Percentiles rank a stretch among this genome's conserved stretches.
These are phyloP conservation scores for Bimastos eiseni DNA, from an alignment of 2,888 invertebrate genomes.

Conservation along the genomic window DNA sequence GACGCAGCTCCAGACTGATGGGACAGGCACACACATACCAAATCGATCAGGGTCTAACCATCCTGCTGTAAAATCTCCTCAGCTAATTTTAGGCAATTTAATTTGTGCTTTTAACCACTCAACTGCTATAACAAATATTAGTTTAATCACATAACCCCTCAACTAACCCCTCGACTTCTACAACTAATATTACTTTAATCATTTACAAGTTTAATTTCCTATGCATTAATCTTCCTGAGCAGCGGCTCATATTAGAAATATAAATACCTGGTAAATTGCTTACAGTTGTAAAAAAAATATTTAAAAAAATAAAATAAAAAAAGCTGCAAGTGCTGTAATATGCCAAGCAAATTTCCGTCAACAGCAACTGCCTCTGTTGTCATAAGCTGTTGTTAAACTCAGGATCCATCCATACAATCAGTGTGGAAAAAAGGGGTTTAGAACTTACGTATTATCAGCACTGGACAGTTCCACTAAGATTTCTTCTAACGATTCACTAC, in stretches of 20 bases:
- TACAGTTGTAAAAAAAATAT: too few relatives aligned
- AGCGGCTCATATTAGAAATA: background rate
- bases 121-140: background rate
- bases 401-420: too few relatives aligned
- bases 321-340: too few relatives aligned
- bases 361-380: too few relatives aligned
- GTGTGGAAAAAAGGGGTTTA: background rate
- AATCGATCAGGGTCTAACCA: background rate
- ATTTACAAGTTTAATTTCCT: background rate
- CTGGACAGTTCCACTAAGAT: constrained; percentile 61
- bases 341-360: too few relatives aligned
- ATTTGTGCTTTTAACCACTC: background rate
- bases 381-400: too few relatives aligned
- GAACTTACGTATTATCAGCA: constrained; percentile 60
- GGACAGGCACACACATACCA: background rate
- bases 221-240: background rate
- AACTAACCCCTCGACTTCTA: background rate
- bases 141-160: background rate
- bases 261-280: background rate
- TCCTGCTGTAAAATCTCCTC: background rate
- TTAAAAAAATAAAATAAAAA: too few relatives aligned
- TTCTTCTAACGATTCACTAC: constrained; percentile 47
- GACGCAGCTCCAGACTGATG: constrained; percentile 60
- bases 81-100: background rate
- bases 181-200: background rate